Evolutionary conservation across 2,113 vertebrate species (phyloP), one percentile per base, ranked within the genome.

Genomic region (Limanda limanda): DNA sequence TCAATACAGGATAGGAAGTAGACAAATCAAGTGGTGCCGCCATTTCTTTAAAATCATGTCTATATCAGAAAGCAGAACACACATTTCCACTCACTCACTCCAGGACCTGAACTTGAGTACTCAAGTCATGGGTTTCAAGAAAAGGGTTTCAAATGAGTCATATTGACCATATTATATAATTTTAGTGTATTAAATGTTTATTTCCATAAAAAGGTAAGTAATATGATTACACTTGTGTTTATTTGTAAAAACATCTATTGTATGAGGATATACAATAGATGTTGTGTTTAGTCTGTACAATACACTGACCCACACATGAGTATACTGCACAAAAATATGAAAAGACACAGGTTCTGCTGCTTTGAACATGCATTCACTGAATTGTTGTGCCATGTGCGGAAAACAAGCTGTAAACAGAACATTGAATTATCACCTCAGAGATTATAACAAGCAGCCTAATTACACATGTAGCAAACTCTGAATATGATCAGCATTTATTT

Each of bases 171-270:
- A 68, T 25, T n/a, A 10, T 48, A 8, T 20, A 24, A 40, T n/a
- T 8, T 24, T 10, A 31, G 11, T 14, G 7, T 42, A 42, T 4
- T 55, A 4, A 11, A 55, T 55, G 54, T 23, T 55, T 42, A 23
- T 23, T 55, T 55, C 9, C n/a, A 27, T 42, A 31, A 17, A 56
- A 20, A 58, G 55, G 13, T 2, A 60, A 45, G 55, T 12, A 1
- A 8, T n/a, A 9, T 63, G 45, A 27, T 51, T n/a, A 12, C 0
- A 25, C 31, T 31, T 42, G 3, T 65, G 25, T 69, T 68, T 47
- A 70, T 56, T 70, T 7, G 14, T 62, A 55, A 48, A 62, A 77
- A 69, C 60, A 58, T 9, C 14, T 27, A 52, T 35, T 21, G 8
- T 9, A 59, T 52, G 21, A 45, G 65, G 45, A 45, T 68, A 18